Conservation (phyloP, 2,797 vertebrate genomes). For the Cephalopachus bancanus region DNA sequence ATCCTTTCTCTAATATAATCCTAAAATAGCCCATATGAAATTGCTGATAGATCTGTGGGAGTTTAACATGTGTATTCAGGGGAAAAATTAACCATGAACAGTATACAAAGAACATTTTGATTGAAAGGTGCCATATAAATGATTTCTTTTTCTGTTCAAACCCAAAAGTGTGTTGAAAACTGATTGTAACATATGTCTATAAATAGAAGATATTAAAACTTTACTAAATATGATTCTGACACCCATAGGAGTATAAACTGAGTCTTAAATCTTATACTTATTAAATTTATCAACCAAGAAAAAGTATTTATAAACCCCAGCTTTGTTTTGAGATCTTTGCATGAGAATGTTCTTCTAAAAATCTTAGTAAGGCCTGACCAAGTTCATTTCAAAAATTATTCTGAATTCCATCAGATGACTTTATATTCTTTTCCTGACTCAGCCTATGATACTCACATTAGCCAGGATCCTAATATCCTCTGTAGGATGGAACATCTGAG, state of each 20-base stretch:
- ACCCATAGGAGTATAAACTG: constrained; percentile 42
- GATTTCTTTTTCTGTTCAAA: constrained; percentile 59
- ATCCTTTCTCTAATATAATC: constrained; percentile 69
- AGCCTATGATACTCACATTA: not conserved
- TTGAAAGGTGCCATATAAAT: constrained; percentile 72
- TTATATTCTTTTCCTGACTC: not conserved
- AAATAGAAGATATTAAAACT: constrained; percentile 61
- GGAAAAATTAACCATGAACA: constrained; percentile 57
- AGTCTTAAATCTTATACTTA: constrained; percentile 49
- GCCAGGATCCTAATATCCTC: not conserved
- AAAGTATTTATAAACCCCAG: not conserved
- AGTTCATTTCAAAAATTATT: not conserved
- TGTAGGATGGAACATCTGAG: not conserved
- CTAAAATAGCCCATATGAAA: constrained; percentile 74
- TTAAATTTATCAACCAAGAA: constrained; percentile 59
- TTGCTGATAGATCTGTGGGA: constrained; percentile 69
- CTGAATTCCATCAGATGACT: not conserved
- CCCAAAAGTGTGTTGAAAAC: constrained; percentile 65
- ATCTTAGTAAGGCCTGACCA: not conserved
- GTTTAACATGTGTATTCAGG: constrained; percentile 66
- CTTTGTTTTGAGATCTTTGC: constrained; percentile 29
- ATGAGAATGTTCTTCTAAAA: not conserved
- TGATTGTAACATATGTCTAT: constrained; percentile 46
- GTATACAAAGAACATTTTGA: constrained; percentile 67
- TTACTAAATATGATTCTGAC: constrained; percentile 73